Base-by-base conservation (phyloP, 2,113 vertebrate species). In the Daphoenositta chrysoptera region DNA sequence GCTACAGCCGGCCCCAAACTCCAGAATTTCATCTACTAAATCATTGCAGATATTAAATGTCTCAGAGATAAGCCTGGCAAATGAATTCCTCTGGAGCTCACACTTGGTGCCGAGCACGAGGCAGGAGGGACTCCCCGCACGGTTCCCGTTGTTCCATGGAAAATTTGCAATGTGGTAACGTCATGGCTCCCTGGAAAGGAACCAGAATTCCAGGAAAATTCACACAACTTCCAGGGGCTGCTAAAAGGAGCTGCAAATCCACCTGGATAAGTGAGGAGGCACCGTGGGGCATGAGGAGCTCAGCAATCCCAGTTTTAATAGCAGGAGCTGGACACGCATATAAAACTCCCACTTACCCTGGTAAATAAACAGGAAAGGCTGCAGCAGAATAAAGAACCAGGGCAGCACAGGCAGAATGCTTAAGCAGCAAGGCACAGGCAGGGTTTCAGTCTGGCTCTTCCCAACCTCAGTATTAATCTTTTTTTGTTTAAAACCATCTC, bases 1-100 rank as follows among this genome's bases (percentile, higher is more conserved):
- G 76, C 89, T 89, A 77, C 91, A 68, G 66, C 95, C 83, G 87
- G 82, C 70, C 81, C 83, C 83, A 90, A 97, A 91, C 82, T 93
- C 93, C 69, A 71, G 48, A 56, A 89, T 94, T 48, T 61, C 47
- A 87, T 81, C 89, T 48, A 79, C 88, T 63, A 91, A 97, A 96
- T 82, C 92, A 93, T 85, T 80, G 57, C 68, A 82, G 90, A 85
- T 93, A 96, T 83, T 51, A 80, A 90, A 89, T 58, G 89, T 91
- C 93, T 84, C 69, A 11, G 90, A 3, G 7, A 94, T 84, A 63
- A 96, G 93, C 79, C 70, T 75, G 51, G 87, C 70, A 79, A 66
- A 61, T 33, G 72, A 89, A 90, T 96, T 95, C 83, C 82, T 93
- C 77, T 24, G 65, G 72, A 90, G 76, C 57, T 91, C 31, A 14